phyloP scores from a whole-genome alignment of 2,888 invertebrate genomes.

The Amblyjoppa proteus region DNA sequence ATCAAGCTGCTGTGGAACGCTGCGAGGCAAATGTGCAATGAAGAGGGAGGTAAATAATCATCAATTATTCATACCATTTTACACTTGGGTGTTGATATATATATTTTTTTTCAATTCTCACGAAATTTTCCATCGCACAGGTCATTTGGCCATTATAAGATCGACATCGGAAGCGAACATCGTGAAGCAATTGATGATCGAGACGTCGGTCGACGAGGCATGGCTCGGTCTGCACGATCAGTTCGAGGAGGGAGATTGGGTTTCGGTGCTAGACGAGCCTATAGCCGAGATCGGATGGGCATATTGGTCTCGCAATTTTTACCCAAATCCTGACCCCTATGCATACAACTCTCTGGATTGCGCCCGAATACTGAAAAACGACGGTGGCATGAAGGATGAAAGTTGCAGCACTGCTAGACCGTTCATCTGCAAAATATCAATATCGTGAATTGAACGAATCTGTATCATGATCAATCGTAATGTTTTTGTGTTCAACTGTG shows the following conservation, averaged over 20 bases:
- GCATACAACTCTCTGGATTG: constrained; percentile 43
- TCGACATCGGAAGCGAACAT: constrained; percentile 62
- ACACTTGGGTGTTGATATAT: too few relatives aligned
- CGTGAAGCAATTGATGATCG: constrained; percentile 55
- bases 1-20: too few relatives aligned
- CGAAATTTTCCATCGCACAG: too few relatives aligned
- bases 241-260: constrained; percentile 70
- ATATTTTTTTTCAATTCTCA: too few relatives aligned
- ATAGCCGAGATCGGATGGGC: constrained; percentile 53
- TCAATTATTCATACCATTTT: too few relatives aligned
- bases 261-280: constrained; percentile 62
- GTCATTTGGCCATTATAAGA: constrained; percentile 61
- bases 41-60: too few relatives aligned
- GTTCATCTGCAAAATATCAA: constrained; percentile 64
- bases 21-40: too few relatives aligned
- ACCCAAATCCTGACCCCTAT: constrained; percentile 50
- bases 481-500: too few relatives aligned
- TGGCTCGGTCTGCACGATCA: constrained; percentile 69
- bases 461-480: too few relatives aligned
- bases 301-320: constrained; percentile 47
- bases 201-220: constrained; percentile 33
- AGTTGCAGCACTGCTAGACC: background rate
- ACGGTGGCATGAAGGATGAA: constrained; percentile 56
- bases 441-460: background rate
- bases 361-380: constrained; percentile 2